phyloP scores from a whole-genome alignment of 2,113 vertebrate genomes.

The Camelus dromedarius region DNA sequence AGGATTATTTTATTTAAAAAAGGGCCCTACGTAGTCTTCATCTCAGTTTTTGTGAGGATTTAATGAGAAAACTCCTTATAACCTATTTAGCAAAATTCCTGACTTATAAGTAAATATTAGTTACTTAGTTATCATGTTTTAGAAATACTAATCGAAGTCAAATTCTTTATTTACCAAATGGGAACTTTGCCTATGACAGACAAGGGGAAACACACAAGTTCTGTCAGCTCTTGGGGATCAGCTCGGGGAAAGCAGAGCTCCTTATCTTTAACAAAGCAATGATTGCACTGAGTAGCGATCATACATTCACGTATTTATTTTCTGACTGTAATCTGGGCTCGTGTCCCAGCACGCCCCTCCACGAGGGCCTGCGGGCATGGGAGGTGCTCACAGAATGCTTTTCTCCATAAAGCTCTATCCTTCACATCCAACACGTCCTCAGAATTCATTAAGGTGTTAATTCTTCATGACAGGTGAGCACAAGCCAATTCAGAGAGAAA shows the following conservation, averaged over 20 bases:
- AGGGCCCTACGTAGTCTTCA: not conserved
- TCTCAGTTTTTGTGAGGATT: not conserved
- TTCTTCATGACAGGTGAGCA: not conserved
- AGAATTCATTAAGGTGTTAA: not conserved
- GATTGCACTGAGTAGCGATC: not conserved
- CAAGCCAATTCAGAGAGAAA: not conserved
- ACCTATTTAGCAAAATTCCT: constrained; percentile 38
- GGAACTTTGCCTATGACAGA: not conserved
- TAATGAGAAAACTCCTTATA: constrained; percentile 49
- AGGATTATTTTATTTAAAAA: constrained; percentile 13
- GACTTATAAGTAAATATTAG: not conserved
- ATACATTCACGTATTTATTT: not conserved
- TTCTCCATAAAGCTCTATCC: not conserved
- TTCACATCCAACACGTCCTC: not conserved
- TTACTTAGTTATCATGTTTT: not conserved
- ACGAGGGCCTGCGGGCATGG: not conserved
- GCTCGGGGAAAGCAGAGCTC: not conserved
- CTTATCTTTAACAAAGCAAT: not conserved
- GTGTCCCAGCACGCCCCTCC: not conserved
- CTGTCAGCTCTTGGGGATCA: not conserved
- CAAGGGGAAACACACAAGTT: not conserved
- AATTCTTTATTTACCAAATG: constrained; percentile 22
- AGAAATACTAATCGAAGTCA: not conserved
- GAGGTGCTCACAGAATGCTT: not conserved
- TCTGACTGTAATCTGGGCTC: not conserved